Conservation (phyloP, 2,888 invertebrate genomes). For the Xestia c-nigrum region DNA sequence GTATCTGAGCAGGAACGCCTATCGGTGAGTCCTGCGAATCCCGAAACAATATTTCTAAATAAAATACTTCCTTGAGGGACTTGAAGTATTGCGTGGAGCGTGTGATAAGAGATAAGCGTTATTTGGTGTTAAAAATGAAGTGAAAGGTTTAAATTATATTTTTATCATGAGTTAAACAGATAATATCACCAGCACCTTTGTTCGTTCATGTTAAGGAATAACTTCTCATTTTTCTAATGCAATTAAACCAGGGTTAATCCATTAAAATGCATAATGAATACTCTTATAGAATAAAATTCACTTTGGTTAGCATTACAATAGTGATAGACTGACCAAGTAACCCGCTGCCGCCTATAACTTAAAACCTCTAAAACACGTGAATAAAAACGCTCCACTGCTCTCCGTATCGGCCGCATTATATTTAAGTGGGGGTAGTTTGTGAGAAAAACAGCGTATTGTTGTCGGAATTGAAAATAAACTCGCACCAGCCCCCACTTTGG, state of each 20-base stretch:
- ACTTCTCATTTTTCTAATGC: neutral
- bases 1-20: conserved; percentile 74
- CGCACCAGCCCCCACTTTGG: conserved; percentile 67
- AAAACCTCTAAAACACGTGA: conserved; percentile 58
- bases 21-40: conserved; percentile 77
- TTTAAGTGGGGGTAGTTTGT: conserved; percentile 89
- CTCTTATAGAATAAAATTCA: neutral
- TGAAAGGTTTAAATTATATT: rapidly evolving
- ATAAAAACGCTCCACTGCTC: conserved; percentile 82
- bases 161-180: neutral
- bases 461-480: conserved; percentile 89
- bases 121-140: neutral
- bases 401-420: conserved; percentile 86
- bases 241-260: rapidly evolving
- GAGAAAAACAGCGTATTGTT: conserved; percentile 88
- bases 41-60: conserved; percentile 88
- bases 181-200: rapidly evolving
- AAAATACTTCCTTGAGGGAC: conserved; percentile 82
- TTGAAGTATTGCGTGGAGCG: conserved; percentile 57
- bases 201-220: neutral
- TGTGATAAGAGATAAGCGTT: conserved; percentile 42
- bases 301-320: neutral
- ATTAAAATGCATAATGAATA: neutral
- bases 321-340: neutral
- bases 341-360: conserved; percentile 62